Conservation (phyloP, 1,140 invertebrate genomes). For the Magallana ariakensis region DNA sequence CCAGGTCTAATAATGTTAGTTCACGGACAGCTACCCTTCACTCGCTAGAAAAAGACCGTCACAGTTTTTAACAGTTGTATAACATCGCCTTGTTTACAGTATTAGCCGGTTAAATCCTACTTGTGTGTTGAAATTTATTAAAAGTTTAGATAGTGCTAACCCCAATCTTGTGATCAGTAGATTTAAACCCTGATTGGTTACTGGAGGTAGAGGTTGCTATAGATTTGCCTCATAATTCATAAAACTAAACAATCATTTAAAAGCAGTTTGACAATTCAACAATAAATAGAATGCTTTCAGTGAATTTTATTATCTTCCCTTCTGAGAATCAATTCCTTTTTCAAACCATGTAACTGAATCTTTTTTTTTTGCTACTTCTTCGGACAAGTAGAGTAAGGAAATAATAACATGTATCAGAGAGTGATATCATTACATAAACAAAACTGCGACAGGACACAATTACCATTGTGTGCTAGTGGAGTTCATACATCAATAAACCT, state of each 20-base stretch:
- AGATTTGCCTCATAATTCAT: slow-evolving; percentile 2
- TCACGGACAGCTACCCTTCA: no score
- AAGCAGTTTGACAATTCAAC: neutral
- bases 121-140: neutral
- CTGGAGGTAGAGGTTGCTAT: neutral
- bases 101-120: neutral
- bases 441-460: neutral
- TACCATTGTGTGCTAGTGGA: no score
- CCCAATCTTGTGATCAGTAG: neutral
- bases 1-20: no score
- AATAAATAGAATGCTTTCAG: neutral
- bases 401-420: no score
- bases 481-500: neutral
- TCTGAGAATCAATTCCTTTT: neutral
- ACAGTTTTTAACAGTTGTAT: no score
- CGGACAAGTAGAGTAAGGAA: no score
- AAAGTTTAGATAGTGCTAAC: neutral
- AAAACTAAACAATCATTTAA: neutral
- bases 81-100: neutral
- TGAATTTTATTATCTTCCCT: neutral
- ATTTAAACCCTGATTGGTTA: neutral
- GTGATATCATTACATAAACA: neutral
- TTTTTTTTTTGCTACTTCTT: no score
- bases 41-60: no score
- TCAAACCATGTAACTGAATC: no score